Percentiles rank a stretch among this genome's conserved stretches.
These are phyloP conservation scores for Octonoba sinensis DNA, from an alignment of 2,888 invertebrate genomes.

Conservation along the genomic window DNA sequence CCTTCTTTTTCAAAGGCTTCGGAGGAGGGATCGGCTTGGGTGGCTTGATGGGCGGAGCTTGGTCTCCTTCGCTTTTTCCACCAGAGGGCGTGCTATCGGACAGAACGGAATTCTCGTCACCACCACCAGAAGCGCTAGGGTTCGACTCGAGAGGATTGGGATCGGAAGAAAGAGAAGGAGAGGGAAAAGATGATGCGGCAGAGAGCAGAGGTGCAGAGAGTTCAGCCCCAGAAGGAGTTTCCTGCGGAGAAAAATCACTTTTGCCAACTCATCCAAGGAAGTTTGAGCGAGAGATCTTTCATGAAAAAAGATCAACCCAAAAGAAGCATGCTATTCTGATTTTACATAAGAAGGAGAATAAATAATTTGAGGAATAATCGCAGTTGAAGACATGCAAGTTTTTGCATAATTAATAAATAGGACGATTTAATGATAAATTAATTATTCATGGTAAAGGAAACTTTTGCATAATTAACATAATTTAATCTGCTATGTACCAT, in stretches of 20 bases:
- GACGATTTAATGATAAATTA: too few species aligned
- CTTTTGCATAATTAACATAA: too few species aligned
- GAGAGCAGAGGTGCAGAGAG: slow-evolving; percentile 47
- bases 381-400: too few species aligned
- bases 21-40: slow-evolving; percentile 44
- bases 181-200: slow-evolving; percentile 27
- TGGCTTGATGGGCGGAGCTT: too few species aligned
- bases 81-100: too few species aligned
- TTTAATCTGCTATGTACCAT: neutral
- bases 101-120: slow-evolving; percentile 31
- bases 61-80: too few species aligned
- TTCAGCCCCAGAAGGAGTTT: slow-evolving; percentile 17
- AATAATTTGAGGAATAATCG: too few species aligned
- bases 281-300: neutral
- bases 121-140: slow-evolving; percentile 31
- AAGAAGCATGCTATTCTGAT: too few species aligned
- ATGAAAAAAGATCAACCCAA: too few species aligned
- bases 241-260: slow-evolving; percentile 28
- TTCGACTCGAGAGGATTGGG: slow-evolving; percentile 24
- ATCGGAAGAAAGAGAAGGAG: slow-evolving; percentile 32
- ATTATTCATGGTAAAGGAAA: too few species aligned
- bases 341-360: too few species aligned
- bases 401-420: too few species aligned
- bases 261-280: neutral
- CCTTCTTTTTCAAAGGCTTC: slow-evolving; percentile 63